phyloP scores from a whole-genome alignment of 2,797 vertebrate genomes.

The Onychomys arenicola region DNA sequence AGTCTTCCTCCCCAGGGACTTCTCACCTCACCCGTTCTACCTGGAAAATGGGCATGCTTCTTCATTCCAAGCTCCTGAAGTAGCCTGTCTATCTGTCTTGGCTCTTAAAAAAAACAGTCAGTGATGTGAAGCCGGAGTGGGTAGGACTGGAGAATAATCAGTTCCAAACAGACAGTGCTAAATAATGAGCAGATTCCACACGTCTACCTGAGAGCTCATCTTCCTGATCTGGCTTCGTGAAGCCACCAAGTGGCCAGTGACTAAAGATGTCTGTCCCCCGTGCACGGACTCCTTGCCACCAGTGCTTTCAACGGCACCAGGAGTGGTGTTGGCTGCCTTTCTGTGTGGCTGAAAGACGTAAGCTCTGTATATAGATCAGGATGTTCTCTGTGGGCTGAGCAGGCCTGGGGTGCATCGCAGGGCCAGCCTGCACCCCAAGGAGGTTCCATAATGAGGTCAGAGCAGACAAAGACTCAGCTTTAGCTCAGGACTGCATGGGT shows the following conservation, averaged over 20 bases:
- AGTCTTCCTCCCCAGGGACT: not conserved
- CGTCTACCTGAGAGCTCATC: not conserved
- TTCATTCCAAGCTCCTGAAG: not conserved
- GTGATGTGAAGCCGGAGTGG: not conserved
- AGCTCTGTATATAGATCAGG: not conserved
- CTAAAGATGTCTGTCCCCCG: not conserved
- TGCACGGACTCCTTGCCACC: fast-evolving
- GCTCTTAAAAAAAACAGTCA: not conserved
- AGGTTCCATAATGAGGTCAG: not conserved
- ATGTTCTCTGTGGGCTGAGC: not conserved
- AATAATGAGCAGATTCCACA: fast-evolving
- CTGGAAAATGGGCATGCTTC: not conserved
- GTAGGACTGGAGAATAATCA: not conserved
- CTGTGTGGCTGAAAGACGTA: not conserved
- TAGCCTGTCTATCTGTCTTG: not conserved
- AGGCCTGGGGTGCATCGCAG: fast-evolving
- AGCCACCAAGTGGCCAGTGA: not conserved
- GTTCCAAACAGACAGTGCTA: fast-evolving
- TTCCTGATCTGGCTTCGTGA: not conserved
- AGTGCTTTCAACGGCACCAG: not conserved
- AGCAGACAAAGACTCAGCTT: not conserved
- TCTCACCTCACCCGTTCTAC: not conserved
- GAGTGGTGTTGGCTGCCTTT: not conserved
- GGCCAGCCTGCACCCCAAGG: not conserved
- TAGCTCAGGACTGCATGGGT: too few species aligned